Evolutionary conservation across 2,888 invertebrate genomes (phyloP).

Genomic region (Platycheirus albimanus): DNA sequence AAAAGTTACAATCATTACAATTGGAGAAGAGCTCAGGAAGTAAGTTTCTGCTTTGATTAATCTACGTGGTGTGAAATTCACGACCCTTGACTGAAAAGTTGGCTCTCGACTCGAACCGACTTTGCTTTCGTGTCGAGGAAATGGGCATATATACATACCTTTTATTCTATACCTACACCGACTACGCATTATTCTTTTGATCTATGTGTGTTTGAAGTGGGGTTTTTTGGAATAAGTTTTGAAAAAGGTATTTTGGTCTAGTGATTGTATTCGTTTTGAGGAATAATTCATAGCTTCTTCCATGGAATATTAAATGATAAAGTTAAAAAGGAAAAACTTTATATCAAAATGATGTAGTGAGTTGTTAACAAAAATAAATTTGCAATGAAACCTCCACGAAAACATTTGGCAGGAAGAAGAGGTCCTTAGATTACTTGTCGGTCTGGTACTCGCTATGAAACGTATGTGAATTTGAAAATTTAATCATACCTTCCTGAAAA

Average conservation of each 20-base stretch:
- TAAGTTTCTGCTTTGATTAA: slow-evolving; percentile 61
- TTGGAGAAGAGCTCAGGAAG: slow-evolving; percentile 51
- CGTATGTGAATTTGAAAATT: too few species aligned
- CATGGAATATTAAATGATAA: slow-evolving; percentile 22
- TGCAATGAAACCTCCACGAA: slow-evolving; percentile 17
- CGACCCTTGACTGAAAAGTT: slow-evolving; percentile 61
- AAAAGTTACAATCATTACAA: slow-evolving; percentile 65
- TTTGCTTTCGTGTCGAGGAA: not conserved
- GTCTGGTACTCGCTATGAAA: too few species aligned
- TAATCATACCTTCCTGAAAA: too few species aligned
- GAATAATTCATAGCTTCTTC: slow-evolving; percentile 33
- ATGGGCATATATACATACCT: not conserved
- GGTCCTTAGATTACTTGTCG: not conserved
- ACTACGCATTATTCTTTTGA: slow-evolving; percentile 50
- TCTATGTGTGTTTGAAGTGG: slow-evolving; percentile 18
- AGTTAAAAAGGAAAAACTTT: slow-evolving; percentile 18
- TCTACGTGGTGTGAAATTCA: slow-evolving; percentile 64
- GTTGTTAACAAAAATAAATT: slow-evolving; percentile 24
- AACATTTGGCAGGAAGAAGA: slow-evolving; percentile 2
- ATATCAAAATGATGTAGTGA: slow-evolving; percentile 23
- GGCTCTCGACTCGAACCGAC: slow-evolving; percentile 16
- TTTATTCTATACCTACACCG: too few species aligned
- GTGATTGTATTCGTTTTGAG: slow-evolving; percentile 24
- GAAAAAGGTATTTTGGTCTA: slow-evolving; percentile 37
- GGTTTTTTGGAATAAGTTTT: not conserved